phyloP scores from a whole-genome alignment of 2,888 invertebrate species.

The Celastrina argiolus region DNA sequence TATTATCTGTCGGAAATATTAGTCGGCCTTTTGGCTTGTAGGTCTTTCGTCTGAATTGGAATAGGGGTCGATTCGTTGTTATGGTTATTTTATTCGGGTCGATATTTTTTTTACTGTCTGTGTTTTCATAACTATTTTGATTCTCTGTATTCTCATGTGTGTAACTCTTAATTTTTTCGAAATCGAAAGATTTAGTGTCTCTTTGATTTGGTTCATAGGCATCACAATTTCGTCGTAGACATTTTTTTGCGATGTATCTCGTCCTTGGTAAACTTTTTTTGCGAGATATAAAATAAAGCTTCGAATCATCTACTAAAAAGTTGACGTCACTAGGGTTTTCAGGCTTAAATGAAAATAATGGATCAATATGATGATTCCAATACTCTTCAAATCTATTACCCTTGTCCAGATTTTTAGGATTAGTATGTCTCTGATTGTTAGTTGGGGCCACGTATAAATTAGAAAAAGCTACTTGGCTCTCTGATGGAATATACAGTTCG shows the following conservation, averaged over 20 bases:
- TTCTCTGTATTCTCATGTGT: slow-evolving; percentile 3
- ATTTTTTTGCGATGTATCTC: neutral
- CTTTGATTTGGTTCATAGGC: neutral
- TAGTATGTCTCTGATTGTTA: slow-evolving; percentile 38
- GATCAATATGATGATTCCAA: slow-evolving; percentile 73
- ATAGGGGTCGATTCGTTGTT: slow-evolving; percentile 54
- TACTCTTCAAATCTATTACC: slow-evolving; percentile 42
- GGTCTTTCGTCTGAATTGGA: slow-evolving; percentile 61
- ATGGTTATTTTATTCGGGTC: slow-evolving; percentile 51
- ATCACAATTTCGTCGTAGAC: neutral
- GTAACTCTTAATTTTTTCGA: neutral
- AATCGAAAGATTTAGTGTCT: neutral
- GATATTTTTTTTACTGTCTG: slow-evolving; percentile 24
- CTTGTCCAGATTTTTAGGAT: slow-evolving; percentile 39
- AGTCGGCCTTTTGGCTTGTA: slow-evolving; percentile 42
- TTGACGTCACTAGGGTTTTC: slow-evolving; percentile 86
- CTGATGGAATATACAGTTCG: slow-evolving; percentile 53
- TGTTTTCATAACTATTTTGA: slow-evolving; percentile 3
- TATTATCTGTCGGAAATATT: slow-evolving; percentile 44
- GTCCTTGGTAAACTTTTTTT: neutral
- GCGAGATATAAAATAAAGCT: slow-evolving; percentile 28
- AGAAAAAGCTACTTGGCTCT: slow-evolving; percentile 60
- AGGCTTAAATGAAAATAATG: slow-evolving; percentile 84
- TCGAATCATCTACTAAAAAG: slow-evolving; percentile 78
- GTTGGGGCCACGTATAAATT: slow-evolving; percentile 59